phyloP scores from a whole-genome alignment of 2,797 vertebrate genomes.

The Catostomus latipinnis region DNA sequence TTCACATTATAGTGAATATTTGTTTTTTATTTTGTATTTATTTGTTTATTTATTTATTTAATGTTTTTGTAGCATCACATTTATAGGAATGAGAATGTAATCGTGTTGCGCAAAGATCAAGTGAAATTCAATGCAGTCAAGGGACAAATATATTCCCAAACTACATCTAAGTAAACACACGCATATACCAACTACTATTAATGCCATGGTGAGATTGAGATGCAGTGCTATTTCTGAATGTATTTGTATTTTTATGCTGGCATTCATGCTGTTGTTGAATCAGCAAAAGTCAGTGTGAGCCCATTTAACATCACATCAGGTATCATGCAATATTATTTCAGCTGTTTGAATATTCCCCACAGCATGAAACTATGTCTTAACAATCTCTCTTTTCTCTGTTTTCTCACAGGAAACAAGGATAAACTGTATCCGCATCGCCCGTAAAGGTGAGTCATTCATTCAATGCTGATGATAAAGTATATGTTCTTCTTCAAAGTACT shows the following conservation, averaged over 20 bases:
- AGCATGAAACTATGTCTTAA: constrained; percentile 52
- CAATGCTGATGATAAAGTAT: constrained; percentile 12
- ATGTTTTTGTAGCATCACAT: too few relatives aligned
- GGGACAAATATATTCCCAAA: too few relatives aligned
- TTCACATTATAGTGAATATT: too few relatives aligned
- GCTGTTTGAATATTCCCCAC: constrained; percentile 10
- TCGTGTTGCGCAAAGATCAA: too few relatives aligned
- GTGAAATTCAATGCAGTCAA: too few relatives aligned
- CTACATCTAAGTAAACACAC: too few relatives aligned
- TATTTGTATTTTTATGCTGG: constrained; percentile 16
- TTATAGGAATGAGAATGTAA: too few relatives aligned
- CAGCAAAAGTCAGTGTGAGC: constrained; percentile 33
- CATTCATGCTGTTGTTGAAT: constrained; percentile 39
- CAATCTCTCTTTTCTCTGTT: constrained; percentile 59
- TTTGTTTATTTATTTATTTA: too few relatives aligned
- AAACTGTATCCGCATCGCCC: constrained; percentile 95
- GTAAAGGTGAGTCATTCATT: constrained; percentile 88
- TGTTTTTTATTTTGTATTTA: too few relatives aligned
- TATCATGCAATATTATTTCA: constrained; percentile 24
- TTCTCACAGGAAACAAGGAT: constrained; percentile 90
- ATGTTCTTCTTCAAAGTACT: background rate
- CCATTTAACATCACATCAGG: constrained; percentile 51
- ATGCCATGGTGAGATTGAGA: background rate
- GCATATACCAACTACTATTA: too few relatives aligned
- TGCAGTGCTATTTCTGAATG: constrained; percentile 31